Percentiles rank a stretch among this genome's conserved stretches.
phyloP scores from a whole-genome alignment of 2,797 vertebrate species.

The Chelon auratus region DNA sequence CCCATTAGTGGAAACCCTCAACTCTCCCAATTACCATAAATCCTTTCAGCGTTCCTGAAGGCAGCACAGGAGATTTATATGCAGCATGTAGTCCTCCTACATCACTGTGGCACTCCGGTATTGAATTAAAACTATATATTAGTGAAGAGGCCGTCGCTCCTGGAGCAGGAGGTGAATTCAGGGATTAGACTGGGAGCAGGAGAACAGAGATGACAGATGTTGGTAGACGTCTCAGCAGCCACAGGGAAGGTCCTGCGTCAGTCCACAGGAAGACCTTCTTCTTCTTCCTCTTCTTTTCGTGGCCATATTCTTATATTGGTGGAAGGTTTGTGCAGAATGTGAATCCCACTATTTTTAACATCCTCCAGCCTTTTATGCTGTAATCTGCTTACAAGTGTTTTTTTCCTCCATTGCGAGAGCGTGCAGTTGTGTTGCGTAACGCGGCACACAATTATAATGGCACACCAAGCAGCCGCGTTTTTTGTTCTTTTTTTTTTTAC shows the following conservation, averaged over 20 bases:
- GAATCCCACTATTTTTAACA: conserved; percentile 62
- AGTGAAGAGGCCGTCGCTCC: conserved; percentile 26
- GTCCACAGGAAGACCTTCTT: conserved; percentile 6
- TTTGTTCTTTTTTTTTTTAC: conserved; percentile 4
- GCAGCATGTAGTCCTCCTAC: conserved; percentile 28
- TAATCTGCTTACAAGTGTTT: conserved; percentile 63
- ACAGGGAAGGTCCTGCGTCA: conserved; percentile 14
- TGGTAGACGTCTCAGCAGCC: conserved; percentile 1
- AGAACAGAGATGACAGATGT: conserved; percentile 22
- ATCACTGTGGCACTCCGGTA: conserved; percentile 44
- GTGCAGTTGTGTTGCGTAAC: conserved; percentile 40
- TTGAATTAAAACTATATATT: conserved; percentile 56
- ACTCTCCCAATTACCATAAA: conserved; percentile 75
- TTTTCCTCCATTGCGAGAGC: conserved; percentile 40
- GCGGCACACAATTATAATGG: conserved; percentile 25
- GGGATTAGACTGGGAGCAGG: conserved; percentile 10
- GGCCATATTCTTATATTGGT: conserved; percentile 15
- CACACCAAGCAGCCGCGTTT: conserved; percentile 6
- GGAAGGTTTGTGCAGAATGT: conserved; percentile 40
- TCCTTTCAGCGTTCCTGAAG: conserved; percentile 61
- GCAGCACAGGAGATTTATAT: conserved; percentile 65
- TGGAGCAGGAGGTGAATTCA: conserved; percentile 35
- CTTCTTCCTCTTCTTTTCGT: neutral
- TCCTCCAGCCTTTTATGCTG: conserved; percentile 39
- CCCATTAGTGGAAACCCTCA: conserved; percentile 72